A percentile compares a stretch with the other conserved stretches of the same genome.
These are phyloP conservation scores for Alexandromys fortis DNA, from an alignment of 2,113 vertebrate species.

Conservation along the genomic window DNA sequence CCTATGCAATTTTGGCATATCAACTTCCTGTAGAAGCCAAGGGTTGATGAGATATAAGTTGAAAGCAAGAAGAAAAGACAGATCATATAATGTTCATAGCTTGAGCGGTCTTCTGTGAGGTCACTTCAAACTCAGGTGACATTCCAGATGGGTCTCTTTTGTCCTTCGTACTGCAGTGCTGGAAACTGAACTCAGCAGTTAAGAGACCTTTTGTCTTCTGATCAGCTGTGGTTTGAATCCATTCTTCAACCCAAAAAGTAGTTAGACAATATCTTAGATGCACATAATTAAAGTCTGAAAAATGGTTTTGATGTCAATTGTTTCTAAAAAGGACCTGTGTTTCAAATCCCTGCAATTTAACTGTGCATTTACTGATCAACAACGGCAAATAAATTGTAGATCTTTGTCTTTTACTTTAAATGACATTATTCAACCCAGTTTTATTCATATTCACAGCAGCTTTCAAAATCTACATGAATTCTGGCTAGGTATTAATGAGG, in stretches of 20 bases:
- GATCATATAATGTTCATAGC: conserved; percentile 44
- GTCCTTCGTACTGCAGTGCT: conserved; percentile 37
- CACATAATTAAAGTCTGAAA: conserved; percentile 66
- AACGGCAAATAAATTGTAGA: conserved; percentile 68
- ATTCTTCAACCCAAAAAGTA: conserved; percentile 14
- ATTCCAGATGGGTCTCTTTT: conserved; percentile 57
- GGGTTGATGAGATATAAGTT: conserved; percentile 56
- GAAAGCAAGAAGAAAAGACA: conserved; percentile 47
- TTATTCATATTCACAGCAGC: conserved; percentile 69
- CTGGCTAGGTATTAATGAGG: conserved; percentile 68
- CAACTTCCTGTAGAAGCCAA: conserved; percentile 40
- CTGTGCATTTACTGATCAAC: conserved; percentile 62
- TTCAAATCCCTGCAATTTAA: conserved; percentile 74
- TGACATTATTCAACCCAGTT: conserved; percentile 66
- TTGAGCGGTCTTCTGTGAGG: neutral
- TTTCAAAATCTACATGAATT: conserved; percentile 61
- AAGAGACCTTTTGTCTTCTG: conserved; percentile 41
- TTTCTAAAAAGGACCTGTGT: conserved; percentile 63
- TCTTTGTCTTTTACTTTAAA: conserved; percentile 75
- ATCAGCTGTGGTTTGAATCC: conserved; percentile 54
- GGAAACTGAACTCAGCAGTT: conserved; percentile 59
- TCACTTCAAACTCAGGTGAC: conserved; percentile 48
- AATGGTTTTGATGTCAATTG: conserved; percentile 59
- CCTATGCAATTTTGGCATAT: conserved; percentile 33
- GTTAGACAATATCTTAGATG: conserved; percentile 48